Conservation (phyloP, 2,113 vertebrate species). For the Protobothrops flavoviridis region DNA sequence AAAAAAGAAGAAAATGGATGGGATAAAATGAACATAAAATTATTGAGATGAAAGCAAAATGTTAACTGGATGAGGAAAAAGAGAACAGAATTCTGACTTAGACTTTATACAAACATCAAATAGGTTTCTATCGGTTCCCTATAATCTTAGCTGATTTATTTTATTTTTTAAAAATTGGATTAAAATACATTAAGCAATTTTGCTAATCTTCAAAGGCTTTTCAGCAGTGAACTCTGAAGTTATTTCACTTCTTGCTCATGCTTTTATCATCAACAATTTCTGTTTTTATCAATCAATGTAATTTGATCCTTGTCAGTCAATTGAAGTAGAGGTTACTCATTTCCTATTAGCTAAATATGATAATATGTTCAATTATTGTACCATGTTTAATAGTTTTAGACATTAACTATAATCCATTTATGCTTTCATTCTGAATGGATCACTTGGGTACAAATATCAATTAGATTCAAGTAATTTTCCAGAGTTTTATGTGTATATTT, state of each 20-base stretch:
- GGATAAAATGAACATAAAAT: not conserved
- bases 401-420: not conserved
- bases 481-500: not conserved
- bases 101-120: not conserved
- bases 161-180: not conserved
- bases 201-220: not conserved
- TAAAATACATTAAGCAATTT: not conserved
- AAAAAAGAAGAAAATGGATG: not conserved
- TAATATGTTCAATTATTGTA: not conserved
- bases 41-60: not conserved
- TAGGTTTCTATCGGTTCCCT: not conserved
- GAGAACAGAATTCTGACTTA: not conserved
- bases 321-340: not conserved
- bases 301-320: not conserved
- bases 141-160: not conserved
- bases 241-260: not conserved
- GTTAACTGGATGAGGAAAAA: not conserved
- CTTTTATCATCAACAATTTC: not conserved
- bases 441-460: not conserved
- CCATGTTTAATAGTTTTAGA: not conserved
- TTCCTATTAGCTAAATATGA: not conserved
- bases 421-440: not conserved
- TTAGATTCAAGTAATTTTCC: not conserved
- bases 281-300: not conserved
- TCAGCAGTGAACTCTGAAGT: not conserved